These are phyloP conservation scores for Teinopalpus imperialis DNA, from an alignment of 2,888 invertebrate genomes.

Conservation along the genomic window DNA sequence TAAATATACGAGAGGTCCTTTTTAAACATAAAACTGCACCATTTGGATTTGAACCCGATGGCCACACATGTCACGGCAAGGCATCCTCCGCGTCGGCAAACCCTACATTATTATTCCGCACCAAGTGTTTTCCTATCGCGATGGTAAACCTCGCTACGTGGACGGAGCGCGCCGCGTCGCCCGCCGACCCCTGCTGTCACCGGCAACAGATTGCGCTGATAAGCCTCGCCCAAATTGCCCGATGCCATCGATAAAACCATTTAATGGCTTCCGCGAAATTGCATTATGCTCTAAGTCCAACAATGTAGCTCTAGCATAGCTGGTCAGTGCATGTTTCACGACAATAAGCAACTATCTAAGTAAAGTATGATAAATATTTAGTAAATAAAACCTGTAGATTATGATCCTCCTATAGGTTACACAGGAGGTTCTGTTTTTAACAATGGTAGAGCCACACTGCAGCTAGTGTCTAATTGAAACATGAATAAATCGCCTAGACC, in stretches of 20 bases:
- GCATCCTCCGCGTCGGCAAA: neutral
- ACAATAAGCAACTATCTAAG: constrained; percentile 5
- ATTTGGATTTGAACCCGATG: no score
- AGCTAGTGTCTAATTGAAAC: no score
- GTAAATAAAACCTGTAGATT: no score
- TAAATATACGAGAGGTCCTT: no score
- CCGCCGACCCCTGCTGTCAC: constrained; percentile 27
- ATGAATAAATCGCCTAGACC: no score
- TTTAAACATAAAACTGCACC: no score
- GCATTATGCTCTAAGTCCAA: constrained; percentile 21
- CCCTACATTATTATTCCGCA: constrained; percentile 7
- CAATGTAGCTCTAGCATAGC: constrained; percentile 2
- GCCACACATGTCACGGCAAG: no score
- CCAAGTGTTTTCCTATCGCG: constrained; percentile 9
- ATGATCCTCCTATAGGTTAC: no score
- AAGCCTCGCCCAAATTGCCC: constrained; percentile 37
- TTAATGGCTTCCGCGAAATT: constrained; percentile 28
- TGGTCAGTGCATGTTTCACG: neutral
- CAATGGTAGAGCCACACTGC: no score
- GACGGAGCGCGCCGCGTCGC: neutral
- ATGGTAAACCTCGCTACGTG: neutral
- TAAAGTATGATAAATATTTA: no score
- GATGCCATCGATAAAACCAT: constrained; percentile 36
- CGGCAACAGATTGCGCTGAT: constrained; percentile 38
- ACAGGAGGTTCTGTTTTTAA: no score